phyloP scores from a whole-genome alignment of 2,888 invertebrate species.

The Ommatoiulus sabulosus region DNA sequence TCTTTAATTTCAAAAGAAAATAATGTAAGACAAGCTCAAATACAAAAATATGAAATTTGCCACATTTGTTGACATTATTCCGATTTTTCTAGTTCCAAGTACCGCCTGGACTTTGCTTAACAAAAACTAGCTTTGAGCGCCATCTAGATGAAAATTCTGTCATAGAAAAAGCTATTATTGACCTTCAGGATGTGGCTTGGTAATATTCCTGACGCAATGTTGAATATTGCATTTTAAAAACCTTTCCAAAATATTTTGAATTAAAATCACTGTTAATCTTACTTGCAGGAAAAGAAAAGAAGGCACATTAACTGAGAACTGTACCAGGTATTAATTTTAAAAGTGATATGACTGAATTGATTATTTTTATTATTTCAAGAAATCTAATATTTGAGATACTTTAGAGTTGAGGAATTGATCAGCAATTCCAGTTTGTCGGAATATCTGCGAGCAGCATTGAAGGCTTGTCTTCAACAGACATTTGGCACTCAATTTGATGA shows the following conservation, averaged over 20 bases:
- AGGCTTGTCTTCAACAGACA: conserved; percentile 26
- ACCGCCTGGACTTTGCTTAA: conserved; percentile 79
- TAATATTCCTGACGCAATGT: not conserved
- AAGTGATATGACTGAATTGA: too few relatives aligned
- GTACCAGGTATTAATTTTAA: conserved; percentile 51
- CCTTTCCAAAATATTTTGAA: too few relatives aligned
- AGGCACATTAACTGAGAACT: conserved; percentile 50
- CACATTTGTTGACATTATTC: not conserved
- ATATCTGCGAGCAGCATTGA: conserved; percentile 7
- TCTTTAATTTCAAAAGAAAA: not conserved
- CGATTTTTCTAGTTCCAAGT: conserved; percentile 71
- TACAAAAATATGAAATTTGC: too few relatives aligned
- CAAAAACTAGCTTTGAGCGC: conserved; percentile 73
- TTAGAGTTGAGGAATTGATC: conserved; percentile 48
- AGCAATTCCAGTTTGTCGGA: conserved; percentile 23
- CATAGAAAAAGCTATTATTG: conserved; percentile 70
- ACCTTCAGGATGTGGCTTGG: conserved; percentile 71
- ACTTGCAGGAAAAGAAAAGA: conserved; percentile 9
- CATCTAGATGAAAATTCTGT: conserved; percentile 72
- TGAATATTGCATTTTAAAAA: too few relatives aligned
- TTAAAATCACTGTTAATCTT: not conserved
- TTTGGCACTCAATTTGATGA: conserved; percentile 53
- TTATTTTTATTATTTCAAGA: too few relatives aligned
- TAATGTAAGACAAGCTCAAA: not conserved
- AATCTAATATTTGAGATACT: not conserved